phyloP scores from a whole-genome alignment of 2,113 vertebrate species.

The Ceuthmochares aereus region DNA sequence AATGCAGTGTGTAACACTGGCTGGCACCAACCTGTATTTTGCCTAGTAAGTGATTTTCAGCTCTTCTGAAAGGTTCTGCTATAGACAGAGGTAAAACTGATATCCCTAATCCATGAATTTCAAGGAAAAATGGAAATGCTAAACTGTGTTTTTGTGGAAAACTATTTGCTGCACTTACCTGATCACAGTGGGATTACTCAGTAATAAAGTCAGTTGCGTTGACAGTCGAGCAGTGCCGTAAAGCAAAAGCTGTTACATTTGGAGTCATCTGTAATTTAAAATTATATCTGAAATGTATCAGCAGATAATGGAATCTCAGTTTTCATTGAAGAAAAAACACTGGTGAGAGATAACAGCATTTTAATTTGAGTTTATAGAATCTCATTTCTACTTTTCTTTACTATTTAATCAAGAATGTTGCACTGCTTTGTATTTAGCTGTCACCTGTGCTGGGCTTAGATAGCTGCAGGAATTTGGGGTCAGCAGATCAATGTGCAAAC shows the following conservation, averaged over 20 bases:
- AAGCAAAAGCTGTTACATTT: background rate
- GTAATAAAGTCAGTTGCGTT: background rate
- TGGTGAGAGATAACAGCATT: background rate
- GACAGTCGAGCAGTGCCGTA: background rate
- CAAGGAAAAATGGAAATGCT: background rate
- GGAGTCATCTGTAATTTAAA: background rate
- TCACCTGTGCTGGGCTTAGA: background rate
- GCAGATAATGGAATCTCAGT: background rate
- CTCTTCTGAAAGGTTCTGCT: background rate
- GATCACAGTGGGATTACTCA: background rate
- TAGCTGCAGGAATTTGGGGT: background rate
- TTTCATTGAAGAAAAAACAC: background rate
- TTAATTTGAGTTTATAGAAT: background rate
- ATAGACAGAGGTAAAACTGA: background rate
- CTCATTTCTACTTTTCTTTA: background rate
- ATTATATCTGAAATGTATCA: background rate
- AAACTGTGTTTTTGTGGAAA: no score
- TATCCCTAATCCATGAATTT: background rate
- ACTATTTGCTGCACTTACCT: background rate
- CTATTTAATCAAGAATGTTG: background rate
- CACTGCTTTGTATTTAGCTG: background rate
- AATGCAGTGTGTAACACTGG: accelerated
- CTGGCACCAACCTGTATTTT: background rate
- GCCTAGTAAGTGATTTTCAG: background rate
- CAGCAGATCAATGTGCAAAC: background rate